Percentiles rank a stretch among this genome's conserved stretches.
Conservation (phyloP, 2,113 vertebrate genomes). For the Formicarius rufipectus region DNA sequence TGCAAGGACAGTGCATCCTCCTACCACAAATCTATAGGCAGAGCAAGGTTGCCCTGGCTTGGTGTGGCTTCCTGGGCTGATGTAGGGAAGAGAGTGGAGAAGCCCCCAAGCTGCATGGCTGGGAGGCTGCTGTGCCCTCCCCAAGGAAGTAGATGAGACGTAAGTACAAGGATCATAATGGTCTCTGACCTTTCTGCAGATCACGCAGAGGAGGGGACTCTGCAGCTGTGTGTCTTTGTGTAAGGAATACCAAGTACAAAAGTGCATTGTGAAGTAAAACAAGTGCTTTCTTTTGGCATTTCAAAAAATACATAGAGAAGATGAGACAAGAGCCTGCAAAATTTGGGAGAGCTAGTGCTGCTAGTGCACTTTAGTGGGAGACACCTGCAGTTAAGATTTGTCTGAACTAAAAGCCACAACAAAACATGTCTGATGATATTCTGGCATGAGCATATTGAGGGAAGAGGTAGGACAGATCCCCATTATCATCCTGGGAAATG, state of each 20-base stretch:
- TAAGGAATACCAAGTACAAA: neutral
- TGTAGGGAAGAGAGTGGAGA: neutral
- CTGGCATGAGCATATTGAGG: neutral
- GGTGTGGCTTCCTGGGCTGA: neutral
- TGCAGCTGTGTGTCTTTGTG: neutral
- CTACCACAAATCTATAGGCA: neutral
- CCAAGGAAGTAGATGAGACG: neutral
- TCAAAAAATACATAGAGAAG: neutral
- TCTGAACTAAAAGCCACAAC: neutral
- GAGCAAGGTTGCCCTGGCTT: neutral
- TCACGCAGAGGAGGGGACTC: neutral
- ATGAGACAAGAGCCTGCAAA: neutral
- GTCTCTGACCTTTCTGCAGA: neutral
- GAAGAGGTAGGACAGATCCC: neutral
- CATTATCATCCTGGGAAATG: neutral
- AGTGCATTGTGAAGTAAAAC: neutral
- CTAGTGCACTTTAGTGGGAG: neutral
- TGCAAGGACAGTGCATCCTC: fast-evolving
- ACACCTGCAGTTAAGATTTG: neutral
- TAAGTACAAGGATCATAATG: neutral
- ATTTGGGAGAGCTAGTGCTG: neutral
- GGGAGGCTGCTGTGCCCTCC: neutral
- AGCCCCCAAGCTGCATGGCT: fast-evolving
- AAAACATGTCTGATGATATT: neutral
- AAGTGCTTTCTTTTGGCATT: neutral